These are phyloP conservation scores for Upupa epops DNA, from an alignment of 2,113 vertebrate genomes.

Conservation along the genomic window DNA sequence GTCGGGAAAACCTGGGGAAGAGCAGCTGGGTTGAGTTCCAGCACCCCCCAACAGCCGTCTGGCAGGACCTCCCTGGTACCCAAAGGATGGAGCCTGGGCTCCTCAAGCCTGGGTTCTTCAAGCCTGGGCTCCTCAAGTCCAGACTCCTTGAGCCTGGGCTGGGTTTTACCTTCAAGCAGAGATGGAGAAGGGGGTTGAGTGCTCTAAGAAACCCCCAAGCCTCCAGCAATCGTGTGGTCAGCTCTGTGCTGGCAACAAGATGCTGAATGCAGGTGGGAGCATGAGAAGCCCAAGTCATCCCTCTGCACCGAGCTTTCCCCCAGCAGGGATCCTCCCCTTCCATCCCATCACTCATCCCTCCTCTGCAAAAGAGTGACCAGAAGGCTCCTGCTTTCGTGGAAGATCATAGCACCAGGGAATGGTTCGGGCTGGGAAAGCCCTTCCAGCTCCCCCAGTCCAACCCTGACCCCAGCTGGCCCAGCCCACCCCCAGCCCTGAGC, in stretches of 20 bases:
- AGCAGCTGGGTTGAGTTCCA: neutral
- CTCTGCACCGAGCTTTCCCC: neutral
- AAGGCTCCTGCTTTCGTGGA: fast-evolving
- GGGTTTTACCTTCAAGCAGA: neutral
- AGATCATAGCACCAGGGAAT: no score
- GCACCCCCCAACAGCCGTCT: fast-evolving
- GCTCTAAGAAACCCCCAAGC: neutral
- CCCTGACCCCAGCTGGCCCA: no score
- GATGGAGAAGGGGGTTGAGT: neutral
- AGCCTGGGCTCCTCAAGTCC: fast-evolving
- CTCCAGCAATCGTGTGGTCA: fast-evolving
- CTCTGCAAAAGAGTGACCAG: fast-evolving
- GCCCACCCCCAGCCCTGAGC: no score
- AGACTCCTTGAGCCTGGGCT: no score
- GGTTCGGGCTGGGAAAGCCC: no score
- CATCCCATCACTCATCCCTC: neutral
- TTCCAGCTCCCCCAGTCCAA: no score
- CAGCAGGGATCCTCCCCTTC: fast-evolving
- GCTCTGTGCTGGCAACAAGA: fast-evolving
- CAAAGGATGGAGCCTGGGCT: fast-evolving
- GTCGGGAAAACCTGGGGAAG: neutral
- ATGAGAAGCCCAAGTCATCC: neutral
- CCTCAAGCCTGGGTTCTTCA: neutral
- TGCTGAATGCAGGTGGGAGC: neutral
- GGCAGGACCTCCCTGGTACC: neutral